These are phyloP conservation scores for Numida meleagris DNA, from an alignment of 2,113 vertebrate species.

Conservation along the genomic window DNA sequence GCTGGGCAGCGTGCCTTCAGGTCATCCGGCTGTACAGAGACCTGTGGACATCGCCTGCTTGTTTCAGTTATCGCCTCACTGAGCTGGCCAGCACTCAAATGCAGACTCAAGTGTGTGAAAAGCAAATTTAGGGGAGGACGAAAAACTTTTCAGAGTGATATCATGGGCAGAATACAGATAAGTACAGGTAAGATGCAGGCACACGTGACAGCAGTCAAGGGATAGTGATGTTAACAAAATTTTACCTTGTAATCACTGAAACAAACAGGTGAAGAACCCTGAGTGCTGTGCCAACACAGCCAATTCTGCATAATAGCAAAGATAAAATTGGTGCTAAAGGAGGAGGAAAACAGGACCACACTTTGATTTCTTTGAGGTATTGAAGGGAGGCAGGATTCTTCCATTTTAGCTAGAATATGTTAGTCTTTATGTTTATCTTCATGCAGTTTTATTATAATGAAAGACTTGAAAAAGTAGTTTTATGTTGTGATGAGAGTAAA, in stretches of 20 bases:
- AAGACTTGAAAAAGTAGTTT: not conserved
- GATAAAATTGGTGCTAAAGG: not conserved
- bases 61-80: not conserved
- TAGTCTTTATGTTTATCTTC: not conserved
- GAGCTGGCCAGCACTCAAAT: not conserved
- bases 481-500: not conserved
- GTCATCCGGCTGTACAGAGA: not conserved
- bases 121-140: not conserved
- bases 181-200: not conserved
- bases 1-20: not conserved
- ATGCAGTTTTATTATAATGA: not conserved
- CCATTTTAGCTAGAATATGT: not conserved
- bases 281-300: not conserved
- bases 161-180: not conserved
- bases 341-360: not conserved
- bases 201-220: not conserved
- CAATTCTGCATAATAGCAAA: not conserved
- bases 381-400: not conserved
- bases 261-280: not conserved
- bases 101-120: not conserved
- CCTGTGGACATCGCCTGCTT: not conserved
- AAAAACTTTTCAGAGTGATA: not conserved
- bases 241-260: not conserved
- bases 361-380: fast-evolving
- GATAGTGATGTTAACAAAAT: not conserved